phyloP scores from a whole-genome alignment of 2,113 vertebrate species.

The Sciurus niger region DNA sequence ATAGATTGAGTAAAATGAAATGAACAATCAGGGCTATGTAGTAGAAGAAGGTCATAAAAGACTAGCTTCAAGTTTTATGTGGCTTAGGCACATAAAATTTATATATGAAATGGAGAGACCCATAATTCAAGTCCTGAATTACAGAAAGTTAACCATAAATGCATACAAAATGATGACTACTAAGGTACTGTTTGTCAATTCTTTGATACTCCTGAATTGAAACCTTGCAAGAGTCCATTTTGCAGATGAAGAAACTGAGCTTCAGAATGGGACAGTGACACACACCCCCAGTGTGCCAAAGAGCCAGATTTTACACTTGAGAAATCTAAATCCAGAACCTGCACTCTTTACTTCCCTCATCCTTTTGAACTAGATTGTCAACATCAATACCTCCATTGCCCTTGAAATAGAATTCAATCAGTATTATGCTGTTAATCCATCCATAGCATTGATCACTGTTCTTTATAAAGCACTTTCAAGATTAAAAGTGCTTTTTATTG shows the following conservation, averaged over 20 bases:
- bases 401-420: constrained; percentile 74
- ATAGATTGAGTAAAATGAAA: neutral
- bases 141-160: accelerated
- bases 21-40: neutral
- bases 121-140: neutral
- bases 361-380: neutral
- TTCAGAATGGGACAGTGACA: accelerated
- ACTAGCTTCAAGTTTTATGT: neutral
- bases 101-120: neutral
- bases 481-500: constrained; percentile 79
- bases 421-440: constrained; percentile 42
- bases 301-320: accelerated
- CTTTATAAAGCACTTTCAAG: constrained; percentile 78
- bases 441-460: constrained; percentile 70
- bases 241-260: neutral
- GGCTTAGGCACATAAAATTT: neutral
- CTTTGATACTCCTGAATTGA: neutral
- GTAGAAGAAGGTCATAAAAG: neutral
- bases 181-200: too few relatives aligned
- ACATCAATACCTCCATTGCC: constrained; percentile 3
- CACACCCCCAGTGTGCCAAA: too few relatives aligned
- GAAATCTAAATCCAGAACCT: neutral
- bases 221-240: neutral
- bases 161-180: neutral
- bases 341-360: accelerated